These are phyloP conservation scores for Synchiropus splendidus DNA, from an alignment of 2,113 vertebrate species.

Conservation along the genomic window DNA sequence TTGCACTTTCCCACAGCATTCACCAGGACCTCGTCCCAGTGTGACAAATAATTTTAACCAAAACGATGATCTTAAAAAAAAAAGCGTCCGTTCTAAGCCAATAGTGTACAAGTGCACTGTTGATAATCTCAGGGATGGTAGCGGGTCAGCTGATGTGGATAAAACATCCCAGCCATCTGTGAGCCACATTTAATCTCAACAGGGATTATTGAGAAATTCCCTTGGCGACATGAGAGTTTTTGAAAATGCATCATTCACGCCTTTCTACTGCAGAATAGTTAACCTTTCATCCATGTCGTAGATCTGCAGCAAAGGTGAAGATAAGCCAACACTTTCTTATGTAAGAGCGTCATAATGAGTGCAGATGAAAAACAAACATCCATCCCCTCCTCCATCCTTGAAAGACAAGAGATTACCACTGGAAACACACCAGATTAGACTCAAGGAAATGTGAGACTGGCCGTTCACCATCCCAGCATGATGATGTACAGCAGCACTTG, in stretches of 20 bases:
- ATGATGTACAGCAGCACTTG: too few relatives aligned
- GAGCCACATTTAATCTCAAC: conserved; percentile 46
- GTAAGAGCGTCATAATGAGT: conserved; percentile 19
- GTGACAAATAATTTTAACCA: too few relatives aligned
- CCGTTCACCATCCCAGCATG: conserved; percentile 3
- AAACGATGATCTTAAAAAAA: too few relatives aligned
- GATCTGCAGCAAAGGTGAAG: conserved; percentile 3
- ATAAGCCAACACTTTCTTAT: conserved; percentile 10
- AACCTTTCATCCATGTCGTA: conserved; percentile 1
- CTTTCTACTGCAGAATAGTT: conserved; percentile 5
- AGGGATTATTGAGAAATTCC: conserved; percentile 37
- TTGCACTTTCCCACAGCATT: too few relatives aligned
- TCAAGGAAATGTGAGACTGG: conserved; percentile 11
- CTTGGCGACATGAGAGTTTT: conserved; percentile 20
- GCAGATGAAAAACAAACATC: conserved; percentile 11
- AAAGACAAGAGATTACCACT: conserved; percentile 29
- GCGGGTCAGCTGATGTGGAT: conserved; percentile 35
- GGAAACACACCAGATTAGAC: conserved; percentile 31
- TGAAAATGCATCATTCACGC: conserved; percentile 1
- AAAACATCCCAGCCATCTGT: conserved; percentile 51
- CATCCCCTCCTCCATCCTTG: conserved; percentile 5
- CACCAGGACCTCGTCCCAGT: too few relatives aligned
- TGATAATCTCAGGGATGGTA: conserved; percentile 21
- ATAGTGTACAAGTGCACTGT: conserved; percentile 3
- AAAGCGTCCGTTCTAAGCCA: too few relatives aligned